Base-by-base conservation (phyloP, 2,113 vertebrate genomes). In the Microtus pennsylvanicus region DNA sequence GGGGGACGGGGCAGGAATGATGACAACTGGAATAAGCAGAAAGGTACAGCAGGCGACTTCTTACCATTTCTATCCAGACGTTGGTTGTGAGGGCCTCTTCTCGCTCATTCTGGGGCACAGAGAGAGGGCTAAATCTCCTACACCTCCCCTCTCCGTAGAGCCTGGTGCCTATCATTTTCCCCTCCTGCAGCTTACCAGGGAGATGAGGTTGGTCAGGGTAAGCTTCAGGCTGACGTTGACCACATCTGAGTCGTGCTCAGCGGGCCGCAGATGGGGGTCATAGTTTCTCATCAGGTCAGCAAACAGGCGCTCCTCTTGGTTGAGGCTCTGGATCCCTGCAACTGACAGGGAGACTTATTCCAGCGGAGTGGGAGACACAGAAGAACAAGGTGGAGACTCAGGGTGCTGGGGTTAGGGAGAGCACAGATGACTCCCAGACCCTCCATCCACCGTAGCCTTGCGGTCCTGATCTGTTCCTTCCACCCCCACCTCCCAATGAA, bases 31-130 rank as follows among this genome's bases (percentile, higher is more conserved):
- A 5, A 65, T 5, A n/a, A 17, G 14, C 58, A 61, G 12, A 52
- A 24, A 81, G n/a, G 55, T 19, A n/a, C 17, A 2, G 4, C 0
- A 50, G 38, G 42, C 1, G 10, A 1, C 47, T 2, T 90, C 98
- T 99, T 99, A 99, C 99, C 99, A 99, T 99, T 98, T 99, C 99
- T 2, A 99, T 99, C 99, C 99, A 99, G 72, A 99, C 99, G 0
- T 99, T 99, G 90, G 99, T 99, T 2, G 99, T 99, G 93, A 99
- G 98, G 13, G 99, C 99, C 96, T 99, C 99, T 93, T 99, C 99
- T 90, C 99, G 98, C 96, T 99, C 99, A 0, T 99, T 99, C 99
- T 99, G 93, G 50, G 86, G 85, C 88, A 8, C 90, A 97, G 58
- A 69, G 97, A 12, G 13, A 90, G 72, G 33, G 9, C 70, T 95